These are phyloP conservation scores for Bedellia somnulentella DNA, from an alignment of 2,888 invertebrate species.

Conservation along the genomic window DNA sequence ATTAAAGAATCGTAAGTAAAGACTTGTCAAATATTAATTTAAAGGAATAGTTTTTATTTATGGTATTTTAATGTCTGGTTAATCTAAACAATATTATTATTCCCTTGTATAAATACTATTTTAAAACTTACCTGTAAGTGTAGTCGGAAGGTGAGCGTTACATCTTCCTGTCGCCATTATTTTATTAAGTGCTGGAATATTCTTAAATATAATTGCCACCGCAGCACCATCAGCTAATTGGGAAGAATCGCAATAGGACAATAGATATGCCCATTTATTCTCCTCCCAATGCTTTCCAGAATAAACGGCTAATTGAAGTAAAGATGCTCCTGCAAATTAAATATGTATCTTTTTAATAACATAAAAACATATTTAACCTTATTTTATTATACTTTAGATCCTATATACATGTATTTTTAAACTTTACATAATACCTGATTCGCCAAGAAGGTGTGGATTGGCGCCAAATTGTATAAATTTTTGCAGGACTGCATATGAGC, in stretches of 20 bases:
- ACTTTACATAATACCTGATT: slow-evolving; percentile 33
- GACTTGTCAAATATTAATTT: too few species aligned
- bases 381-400: too few species aligned
- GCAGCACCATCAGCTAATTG: slow-evolving; percentile 51
- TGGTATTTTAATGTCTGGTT: too few species aligned
- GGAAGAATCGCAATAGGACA: slow-evolving; percentile 46
- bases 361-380: too few species aligned
- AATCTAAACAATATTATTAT: too few species aligned
- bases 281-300: slow-evolving; percentile 35
- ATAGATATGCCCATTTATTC: slow-evolving; percentile 32
- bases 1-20: too few species aligned
- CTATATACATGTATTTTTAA: too few species aligned
- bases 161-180: slow-evolving; percentile 44
- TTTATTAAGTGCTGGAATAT: slow-evolving; percentile 28
- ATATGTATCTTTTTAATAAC: too few species aligned
- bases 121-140: slow-evolving; percentile 36
- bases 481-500: slow-evolving; percentile 28
- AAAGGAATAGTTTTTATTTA: too few species aligned
- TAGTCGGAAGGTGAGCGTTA: slow-evolving; percentile 42
- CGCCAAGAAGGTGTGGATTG: slow-evolving; percentile 39
- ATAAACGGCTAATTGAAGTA: slow-evolving; percentile 45
- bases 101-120: too few species aligned
- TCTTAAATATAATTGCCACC: slow-evolving; percentile 43
- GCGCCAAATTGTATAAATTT: slow-evolving; percentile 35
- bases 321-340: slow-evolving; percentile 41